Percentiles rank a stretch among this genome's conserved stretches.
Evolutionary conservation across 1,140 invertebrate species (phyloP).

Genomic region (Spodoptera frugiperda): DNA sequence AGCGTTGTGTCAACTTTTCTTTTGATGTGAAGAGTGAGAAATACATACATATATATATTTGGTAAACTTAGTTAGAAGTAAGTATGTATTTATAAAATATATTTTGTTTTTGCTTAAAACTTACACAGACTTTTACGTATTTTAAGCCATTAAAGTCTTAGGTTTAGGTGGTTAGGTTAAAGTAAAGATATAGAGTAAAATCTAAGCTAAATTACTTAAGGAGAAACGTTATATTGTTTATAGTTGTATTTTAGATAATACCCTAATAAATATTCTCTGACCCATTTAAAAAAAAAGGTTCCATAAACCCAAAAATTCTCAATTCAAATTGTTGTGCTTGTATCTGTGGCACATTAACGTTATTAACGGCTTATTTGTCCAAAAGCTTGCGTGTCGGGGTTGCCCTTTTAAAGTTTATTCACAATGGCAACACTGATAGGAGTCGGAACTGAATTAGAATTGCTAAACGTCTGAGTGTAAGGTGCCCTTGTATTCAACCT

Average conservation of each 20-base stretch:
- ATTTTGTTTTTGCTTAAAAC: neutral
- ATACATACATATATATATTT: too few relatives aligned
- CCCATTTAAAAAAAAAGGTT: constrained; percentile 5
- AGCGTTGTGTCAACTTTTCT: too few relatives aligned
- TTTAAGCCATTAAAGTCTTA: too few relatives aligned
- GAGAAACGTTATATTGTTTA: too few relatives aligned
- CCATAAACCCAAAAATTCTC: constrained; percentile 8
- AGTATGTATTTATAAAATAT: too few relatives aligned
- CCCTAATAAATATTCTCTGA: neutral
- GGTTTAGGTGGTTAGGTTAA: too few relatives aligned
- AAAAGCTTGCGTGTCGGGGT: constrained; percentile 61
- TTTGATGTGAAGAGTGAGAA: too few relatives aligned
- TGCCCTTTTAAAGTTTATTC: constrained; percentile 46
- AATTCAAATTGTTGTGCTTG: constrained; percentile 19
- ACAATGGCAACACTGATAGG: constrained; percentile 49
- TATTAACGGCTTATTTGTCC: constrained; percentile 63
- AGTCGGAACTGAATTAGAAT: constrained; percentile 62
- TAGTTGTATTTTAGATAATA: too few relatives aligned
- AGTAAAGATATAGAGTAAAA: too few relatives aligned
- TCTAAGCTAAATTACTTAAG: too few relatives aligned
- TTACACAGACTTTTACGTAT: neutral
- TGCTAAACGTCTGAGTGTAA: constrained; percentile 59
- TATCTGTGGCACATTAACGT: constrained; percentile 53
- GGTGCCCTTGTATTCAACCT: constrained; percentile 38
- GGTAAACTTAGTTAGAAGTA: too few relatives aligned